phyloP scores from a whole-genome alignment of 2,888 invertebrate species.

The Heteropelma amictum region DNA sequence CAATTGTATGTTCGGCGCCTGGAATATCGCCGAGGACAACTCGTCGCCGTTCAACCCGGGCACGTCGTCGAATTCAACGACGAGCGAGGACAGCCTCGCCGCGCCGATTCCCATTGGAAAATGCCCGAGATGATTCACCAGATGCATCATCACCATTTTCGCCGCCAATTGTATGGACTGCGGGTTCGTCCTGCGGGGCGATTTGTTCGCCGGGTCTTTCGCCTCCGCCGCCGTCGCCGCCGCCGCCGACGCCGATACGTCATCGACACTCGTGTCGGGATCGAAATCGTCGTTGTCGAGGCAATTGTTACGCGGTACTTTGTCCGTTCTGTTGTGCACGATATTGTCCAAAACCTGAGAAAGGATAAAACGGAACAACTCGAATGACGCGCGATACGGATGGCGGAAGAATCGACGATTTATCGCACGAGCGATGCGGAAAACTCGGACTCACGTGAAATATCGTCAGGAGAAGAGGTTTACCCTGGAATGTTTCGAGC shows the following conservation, averaged over 20 bases:
- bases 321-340: constrained; percentile 70
- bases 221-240: too few species aligned
- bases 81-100: constrained; percentile 91
- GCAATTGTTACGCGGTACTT: constrained; percentile 57
- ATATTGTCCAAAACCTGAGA: constrained; percentile 75
- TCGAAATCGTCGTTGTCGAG: constrained; percentile 83
- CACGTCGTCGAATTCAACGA: constrained; percentile 95
- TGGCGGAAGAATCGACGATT: neutral
- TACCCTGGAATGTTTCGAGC: constrained; percentile 80
- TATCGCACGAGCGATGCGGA: neutral
- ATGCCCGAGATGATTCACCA: constrained; percentile 95
- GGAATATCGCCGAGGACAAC: constrained; percentile 88
- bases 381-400: neutral
- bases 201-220: constrained; percentile 74
- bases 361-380: neutral
- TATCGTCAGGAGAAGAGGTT: constrained; percentile 83
- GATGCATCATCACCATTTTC: constrained; percentile 87
- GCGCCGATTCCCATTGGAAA: constrained; percentile 96
- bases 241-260: too few species aligned
- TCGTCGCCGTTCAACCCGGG: constrained; percentile 86
- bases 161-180: constrained; percentile 82
- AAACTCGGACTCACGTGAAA: constrained; percentile 86
- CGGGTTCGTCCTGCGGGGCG: constrained; percentile 68
- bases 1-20: constrained; percentile 90
- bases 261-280: constrained; percentile 84